Conservation (phyloP, 2,888 invertebrate genomes). For the Graphium colonna region DNA sequence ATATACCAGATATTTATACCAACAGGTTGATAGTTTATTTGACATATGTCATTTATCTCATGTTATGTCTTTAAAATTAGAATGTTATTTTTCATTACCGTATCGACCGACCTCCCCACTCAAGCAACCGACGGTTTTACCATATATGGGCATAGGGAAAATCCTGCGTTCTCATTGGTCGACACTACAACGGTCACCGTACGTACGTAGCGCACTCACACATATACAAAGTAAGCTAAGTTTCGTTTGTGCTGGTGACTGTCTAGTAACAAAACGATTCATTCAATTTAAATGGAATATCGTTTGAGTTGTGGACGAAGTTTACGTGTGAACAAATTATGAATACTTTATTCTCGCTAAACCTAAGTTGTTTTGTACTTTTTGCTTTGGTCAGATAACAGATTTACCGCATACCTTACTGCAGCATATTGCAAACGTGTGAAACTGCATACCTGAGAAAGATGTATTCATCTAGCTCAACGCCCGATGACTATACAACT, state of each 20-base stretch:
- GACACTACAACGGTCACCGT: conserved; percentile 73
- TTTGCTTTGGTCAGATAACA: conserved; percentile 24
- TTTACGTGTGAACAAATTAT: conserved; percentile 10
- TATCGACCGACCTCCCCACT: conserved; percentile 75
- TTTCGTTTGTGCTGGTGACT: conserved; percentile 38
- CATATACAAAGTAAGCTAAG: conserved; percentile 32
- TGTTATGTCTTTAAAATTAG: conserved; percentile 15
- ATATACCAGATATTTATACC: conserved; percentile 44
- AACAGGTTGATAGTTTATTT: conserved; percentile 31
- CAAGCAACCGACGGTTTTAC: conserved; percentile 83
- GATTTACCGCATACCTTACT: conserved; percentile 24
- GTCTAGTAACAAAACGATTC: conserved; percentile 52
- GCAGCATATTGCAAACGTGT: conserved; percentile 30
- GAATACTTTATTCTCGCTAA: not conserved
- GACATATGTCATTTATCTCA: conserved; percentile 30
- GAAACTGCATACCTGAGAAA: conserved; percentile 28
- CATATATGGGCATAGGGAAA: conserved; percentile 90
- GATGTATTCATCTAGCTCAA: conserved; percentile 12
- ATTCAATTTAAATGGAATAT: conserved; percentile 54
- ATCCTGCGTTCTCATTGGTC: conserved; percentile 83
- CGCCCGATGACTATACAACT: not conserved
- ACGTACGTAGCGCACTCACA: conserved; percentile 51
- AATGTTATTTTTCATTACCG: conserved; percentile 20
- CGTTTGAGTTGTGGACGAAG: conserved; percentile 6
- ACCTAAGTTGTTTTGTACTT: not conserved